Evolutionary conservation across 2,797 vertebrate genomes (phyloP), one percentile per base, ranked within the genome.

Genomic region (Tangara arthus): DNA sequence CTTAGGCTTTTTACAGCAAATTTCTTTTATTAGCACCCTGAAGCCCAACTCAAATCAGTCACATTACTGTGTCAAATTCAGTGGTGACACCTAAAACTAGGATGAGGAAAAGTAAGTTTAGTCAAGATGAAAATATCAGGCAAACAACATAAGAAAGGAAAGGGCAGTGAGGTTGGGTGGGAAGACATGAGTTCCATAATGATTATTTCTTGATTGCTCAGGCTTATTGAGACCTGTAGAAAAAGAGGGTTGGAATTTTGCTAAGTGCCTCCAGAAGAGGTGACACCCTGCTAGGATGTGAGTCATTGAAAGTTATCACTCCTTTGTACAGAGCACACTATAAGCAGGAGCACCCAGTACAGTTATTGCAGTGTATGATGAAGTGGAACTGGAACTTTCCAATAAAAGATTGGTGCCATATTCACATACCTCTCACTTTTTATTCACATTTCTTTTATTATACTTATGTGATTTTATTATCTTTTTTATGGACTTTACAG

Each of bases 401-500:
- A 89, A 2, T n/a, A 7, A 70, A 72, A 81, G 9, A 5, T 26
- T 83, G 20, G 16, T 65, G 24, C 11, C 19, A 28, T 68, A 50
- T 49, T 61, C 55, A 61, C n/a, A 72, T 28, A 18, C 12, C 18
- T 92, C 81, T 60, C 27, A 55, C 52, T 42, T 87, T 56, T 90
- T 92, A 89, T 72, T 91, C 59, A 55, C 32, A 52, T 44, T 93
- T 90, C 19, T 52, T 95, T 96, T 86, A 96, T 95, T 90, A 84
- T 63, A 83, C 55, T 71, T 72, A 34, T 7, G 32, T 68, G 87
- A 92, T 95, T 96, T 87, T 63, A 77, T 90, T 95, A n/a, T 10
- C 49, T 81, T 70, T 97, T 95, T 91, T 88, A 71, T 78, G 32
- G 64, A 59, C 52, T 84, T 72, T 27, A 80, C 32, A 56, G 42